These are phyloP conservation scores for Orientallactaga sibirica DNA, from an alignment of 2,797 vertebrate species.

Conservation along the genomic window DNA sequence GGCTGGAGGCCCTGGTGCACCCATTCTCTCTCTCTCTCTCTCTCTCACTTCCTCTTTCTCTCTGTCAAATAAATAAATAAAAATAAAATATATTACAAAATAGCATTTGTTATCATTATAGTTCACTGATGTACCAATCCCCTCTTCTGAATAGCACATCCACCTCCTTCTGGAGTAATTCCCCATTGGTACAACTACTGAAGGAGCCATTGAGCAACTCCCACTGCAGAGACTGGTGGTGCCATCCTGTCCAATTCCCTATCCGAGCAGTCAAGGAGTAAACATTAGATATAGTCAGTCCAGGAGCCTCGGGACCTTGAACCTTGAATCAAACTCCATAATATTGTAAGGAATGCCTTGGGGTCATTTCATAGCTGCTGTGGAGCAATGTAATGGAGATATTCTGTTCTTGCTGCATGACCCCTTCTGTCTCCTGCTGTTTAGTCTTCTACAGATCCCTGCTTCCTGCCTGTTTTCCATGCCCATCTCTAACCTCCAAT, in stretches of 20 bases:
- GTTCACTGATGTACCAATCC: background rate
- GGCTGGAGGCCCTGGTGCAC: too few relatives aligned
- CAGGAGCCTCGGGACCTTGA: background rate
- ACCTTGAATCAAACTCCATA: background rate
- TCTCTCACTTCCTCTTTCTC: too few relatives aligned
- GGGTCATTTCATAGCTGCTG: background rate
- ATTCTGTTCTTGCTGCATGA: background rate
- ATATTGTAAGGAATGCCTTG: background rate
- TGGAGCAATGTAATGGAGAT: background rate
- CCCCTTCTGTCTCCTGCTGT: background rate
- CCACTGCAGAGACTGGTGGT: background rate
- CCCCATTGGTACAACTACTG: background rate
- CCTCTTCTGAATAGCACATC: background rate
- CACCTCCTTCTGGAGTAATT: background rate
- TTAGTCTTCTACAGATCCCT: background rate
- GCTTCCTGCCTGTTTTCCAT: background rate
- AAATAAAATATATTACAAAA: too few relatives aligned
- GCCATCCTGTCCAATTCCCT: background rate
- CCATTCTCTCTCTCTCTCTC: too few relatives aligned
- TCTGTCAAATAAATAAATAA: too few relatives aligned
- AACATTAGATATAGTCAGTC: background rate
- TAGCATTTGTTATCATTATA: background rate
- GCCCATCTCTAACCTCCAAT: background rate
- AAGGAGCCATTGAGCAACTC: background rate
- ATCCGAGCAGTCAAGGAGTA: background rate